Base-by-base conservation (phyloP, 2,888 invertebrate species). In the Dicyrtomina minuta region DNA sequence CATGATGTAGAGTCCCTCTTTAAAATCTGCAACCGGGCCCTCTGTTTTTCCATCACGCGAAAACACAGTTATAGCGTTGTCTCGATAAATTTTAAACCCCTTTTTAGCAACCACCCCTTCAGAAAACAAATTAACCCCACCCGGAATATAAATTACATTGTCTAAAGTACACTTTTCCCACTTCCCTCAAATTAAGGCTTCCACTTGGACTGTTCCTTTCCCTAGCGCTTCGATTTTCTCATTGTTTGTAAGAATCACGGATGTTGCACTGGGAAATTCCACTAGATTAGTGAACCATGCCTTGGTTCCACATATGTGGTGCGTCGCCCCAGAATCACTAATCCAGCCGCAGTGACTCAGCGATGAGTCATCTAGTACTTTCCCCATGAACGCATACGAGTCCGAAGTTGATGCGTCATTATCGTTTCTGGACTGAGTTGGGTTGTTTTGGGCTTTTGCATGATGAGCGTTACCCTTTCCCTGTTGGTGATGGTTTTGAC, bases 141-240 rank as follows among this genome's bases (percentile, higher is more conserved):
- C n/a, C n/a, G n/a, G n/a, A n/a, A n/a, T n/a, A 51, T 60, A 65
- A 5, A 70, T 17, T 4, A 70, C 70, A 44, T 70, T 27, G 1
- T 27, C 15, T 13, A 72, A 15, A 1, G 22, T 46, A 17, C 44
- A 24, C 3, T 5, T 4, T 12, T 1, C 41, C 72, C 72, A 72
- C 1, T 41, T 10, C 5, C 24, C 55, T 4, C 27, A 13, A 1
- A 58, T 44, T 1, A 27, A 15, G 8, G 59, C 72, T 24, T 59
- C 55, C 55, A 55, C 5, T 24, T 55, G 15, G 2, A 55, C 55
- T 5, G 10, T 15, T 15, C 55, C 55, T 2, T 2, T 6, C 15
- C 55, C 27, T 15, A 15, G 5, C 46, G 13, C 46, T 46, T 46
- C n/a, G 13, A 15, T 46, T 8, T 15, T 17, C 46, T 17, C n/a